Conservation (phyloP, 2,113 vertebrate species). For the Irena cyanogastra region DNA sequence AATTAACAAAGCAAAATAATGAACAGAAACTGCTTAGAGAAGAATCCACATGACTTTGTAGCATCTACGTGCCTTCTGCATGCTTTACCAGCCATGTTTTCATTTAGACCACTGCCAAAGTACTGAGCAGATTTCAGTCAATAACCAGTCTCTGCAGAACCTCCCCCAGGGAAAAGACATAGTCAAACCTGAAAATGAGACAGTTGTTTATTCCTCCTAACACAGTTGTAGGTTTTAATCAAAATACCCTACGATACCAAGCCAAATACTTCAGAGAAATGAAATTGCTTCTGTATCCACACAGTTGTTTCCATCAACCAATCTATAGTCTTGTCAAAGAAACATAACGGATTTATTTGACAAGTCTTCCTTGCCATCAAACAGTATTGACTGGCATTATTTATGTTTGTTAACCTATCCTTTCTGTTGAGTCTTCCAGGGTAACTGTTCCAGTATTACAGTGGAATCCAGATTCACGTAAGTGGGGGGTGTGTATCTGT, state of each 20-base stretch:
- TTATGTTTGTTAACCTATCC: background rate
- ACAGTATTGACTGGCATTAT: background rate
- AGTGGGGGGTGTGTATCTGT: background rate
- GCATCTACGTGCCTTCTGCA: background rate
- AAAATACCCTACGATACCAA: background rate
- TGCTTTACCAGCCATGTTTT: background rate
- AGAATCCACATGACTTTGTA: background rate
- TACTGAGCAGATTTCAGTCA: background rate
- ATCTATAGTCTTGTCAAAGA: background rate
- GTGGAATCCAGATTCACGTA: background rate
- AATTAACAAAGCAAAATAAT: background rate
- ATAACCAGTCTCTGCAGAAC: background rate
- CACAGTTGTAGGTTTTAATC: constrained; percentile 21
- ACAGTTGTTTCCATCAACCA: background rate
- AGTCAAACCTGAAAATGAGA: background rate
- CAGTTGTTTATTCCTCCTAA: background rate
- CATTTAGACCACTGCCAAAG: background rate
- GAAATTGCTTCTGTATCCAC: background rate
- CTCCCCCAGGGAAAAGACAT: background rate
- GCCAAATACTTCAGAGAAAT: background rate
- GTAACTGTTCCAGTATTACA: background rate
- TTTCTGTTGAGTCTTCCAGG: background rate
- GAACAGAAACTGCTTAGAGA: background rate
- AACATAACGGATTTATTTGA: background rate
- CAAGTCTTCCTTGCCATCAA: background rate